phyloP scores from a whole-genome alignment of 2,797 vertebrate species.

The Xenentodon cancila region DNA sequence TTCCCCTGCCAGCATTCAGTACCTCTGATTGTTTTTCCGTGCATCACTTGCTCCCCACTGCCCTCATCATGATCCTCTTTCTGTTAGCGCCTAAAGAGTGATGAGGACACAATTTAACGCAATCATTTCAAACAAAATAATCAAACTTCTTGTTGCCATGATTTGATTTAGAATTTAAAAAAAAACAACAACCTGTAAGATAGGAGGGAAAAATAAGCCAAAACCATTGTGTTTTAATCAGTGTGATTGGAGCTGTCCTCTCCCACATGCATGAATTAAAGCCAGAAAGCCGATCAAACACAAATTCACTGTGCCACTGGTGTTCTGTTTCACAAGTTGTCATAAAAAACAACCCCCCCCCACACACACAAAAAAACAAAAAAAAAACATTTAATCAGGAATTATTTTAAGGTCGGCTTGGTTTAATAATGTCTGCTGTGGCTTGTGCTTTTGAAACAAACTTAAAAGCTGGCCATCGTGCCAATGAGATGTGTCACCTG shows the following conservation, averaged over 20 bases:
- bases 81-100: not conserved
- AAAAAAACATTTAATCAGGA: slow-evolving; percentile 37
- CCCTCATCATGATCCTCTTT: slow-evolving; percentile 15
- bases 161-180: slow-evolving; percentile 14
- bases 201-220: slow-evolving; percentile 32
- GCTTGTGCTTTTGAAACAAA: slow-evolving; percentile 39
- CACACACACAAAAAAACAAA: no score
- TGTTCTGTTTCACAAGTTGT: slow-evolving; percentile 1
- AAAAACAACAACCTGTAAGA: not conserved
- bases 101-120: slow-evolving; percentile 8
- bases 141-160: slow-evolving; percentile 26
- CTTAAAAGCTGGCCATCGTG: slow-evolving; percentile 45
- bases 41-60: slow-evolving; percentile 22
- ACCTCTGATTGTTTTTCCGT: slow-evolving; percentile 36
- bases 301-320: not conserved
- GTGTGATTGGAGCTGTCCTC: slow-evolving; percentile 10
- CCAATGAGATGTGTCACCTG: slow-evolving; percentile 54
- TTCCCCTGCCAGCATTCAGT: slow-evolving; percentile 16
- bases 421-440: slow-evolving; percentile 16
- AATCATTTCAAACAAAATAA: slow-evolving; percentile 25
- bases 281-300: slow-evolving; percentile 26
- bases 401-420: slow-evolving; percentile 31
- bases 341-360: no score
- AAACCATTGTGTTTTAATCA: slow-evolving; percentile 26
- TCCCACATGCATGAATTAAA: not conserved